Evolutionary conservation across 1,140 invertebrate genomes (phyloP).

Genomic region (Limonius californicus): DNA sequence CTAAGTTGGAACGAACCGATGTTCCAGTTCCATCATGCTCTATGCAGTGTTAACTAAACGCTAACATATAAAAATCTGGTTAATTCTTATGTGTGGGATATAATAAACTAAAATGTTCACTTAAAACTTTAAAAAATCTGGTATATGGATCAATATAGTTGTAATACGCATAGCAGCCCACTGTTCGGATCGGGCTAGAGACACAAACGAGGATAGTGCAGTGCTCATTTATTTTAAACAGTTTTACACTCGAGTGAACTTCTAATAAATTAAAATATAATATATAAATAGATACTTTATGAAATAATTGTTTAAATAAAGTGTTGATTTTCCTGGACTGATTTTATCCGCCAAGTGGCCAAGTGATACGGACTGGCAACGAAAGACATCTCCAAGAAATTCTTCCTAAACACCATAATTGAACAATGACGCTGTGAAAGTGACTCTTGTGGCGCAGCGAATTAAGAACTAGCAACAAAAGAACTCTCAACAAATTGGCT

Average conservation of each 20-base stretch:
- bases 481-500: constrained; percentile 38
- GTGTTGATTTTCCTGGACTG: constrained; percentile 21
- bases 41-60: constrained; percentile 20
- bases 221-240: constrained; percentile 38
- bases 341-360: constrained; percentile 19
- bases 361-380: constrained; percentile 25
- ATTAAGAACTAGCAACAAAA: constrained; percentile 19
- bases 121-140: constrained; percentile 34
- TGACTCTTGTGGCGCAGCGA: constrained; percentile 8
- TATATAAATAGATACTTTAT: constrained; percentile 25
- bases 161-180: constrained; percentile 42
- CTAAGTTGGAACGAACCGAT: constrained; percentile 14
- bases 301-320: constrained; percentile 20
- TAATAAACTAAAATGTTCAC: constrained; percentile 29
- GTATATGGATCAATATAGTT: constrained; percentile 45
- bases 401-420: constrained; percentile 16
- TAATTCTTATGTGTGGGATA: constrained; percentile 23
- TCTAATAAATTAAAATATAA: constrained; percentile 35
- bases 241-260: constrained; percentile 32
- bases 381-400: constrained; percentile 16
- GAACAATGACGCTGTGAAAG: constrained; percentile 14
- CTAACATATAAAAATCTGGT: constrained; percentile 19
- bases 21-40: constrained; percentile 20
- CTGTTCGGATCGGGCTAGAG: constrained; percentile 43
- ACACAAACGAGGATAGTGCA: constrained; percentile 34